These are phyloP conservation scores for Isichthys henryi DNA, from an alignment of 2,113 vertebrate genomes.

Conservation along the genomic window DNA sequence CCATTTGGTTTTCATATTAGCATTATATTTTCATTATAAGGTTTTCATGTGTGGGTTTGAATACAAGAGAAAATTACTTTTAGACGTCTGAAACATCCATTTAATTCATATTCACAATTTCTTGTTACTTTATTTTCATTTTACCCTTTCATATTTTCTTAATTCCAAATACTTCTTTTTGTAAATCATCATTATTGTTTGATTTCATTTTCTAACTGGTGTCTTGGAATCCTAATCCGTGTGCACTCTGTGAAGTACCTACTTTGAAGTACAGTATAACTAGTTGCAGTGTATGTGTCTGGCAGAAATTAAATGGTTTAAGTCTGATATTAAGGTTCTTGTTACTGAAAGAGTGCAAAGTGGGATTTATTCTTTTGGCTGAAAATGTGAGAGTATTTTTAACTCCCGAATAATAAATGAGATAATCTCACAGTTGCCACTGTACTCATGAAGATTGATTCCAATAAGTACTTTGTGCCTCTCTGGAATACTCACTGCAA, in stretches of 20 bases:
- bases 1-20: not conserved
- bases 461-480: not conserved
- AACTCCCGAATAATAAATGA: not conserved
- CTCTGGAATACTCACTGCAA: not conserved
- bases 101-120: not conserved
- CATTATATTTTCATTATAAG: not conserved
- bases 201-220: not conserved
- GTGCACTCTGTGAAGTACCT: not conserved
- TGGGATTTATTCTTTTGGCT: not conserved
- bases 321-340: not conserved
- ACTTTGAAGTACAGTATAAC: not conserved
- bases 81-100: not conserved
- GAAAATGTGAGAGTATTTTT: not conserved
- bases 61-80: not conserved
- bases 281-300: not conserved
- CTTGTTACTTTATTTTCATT: not conserved
- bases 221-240: not conserved
- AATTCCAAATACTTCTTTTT: not conserved
- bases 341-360: not conserved
- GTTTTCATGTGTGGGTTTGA: not conserved
- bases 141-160: not conserved
- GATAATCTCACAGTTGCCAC: not conserved
- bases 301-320: not conserved
- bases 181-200: not conserved
- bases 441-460: not conserved